These are phyloP conservation scores for Chloroclystis v-ata DNA, from an alignment of 2,888 invertebrate species.

Conservation along the genomic window DNA sequence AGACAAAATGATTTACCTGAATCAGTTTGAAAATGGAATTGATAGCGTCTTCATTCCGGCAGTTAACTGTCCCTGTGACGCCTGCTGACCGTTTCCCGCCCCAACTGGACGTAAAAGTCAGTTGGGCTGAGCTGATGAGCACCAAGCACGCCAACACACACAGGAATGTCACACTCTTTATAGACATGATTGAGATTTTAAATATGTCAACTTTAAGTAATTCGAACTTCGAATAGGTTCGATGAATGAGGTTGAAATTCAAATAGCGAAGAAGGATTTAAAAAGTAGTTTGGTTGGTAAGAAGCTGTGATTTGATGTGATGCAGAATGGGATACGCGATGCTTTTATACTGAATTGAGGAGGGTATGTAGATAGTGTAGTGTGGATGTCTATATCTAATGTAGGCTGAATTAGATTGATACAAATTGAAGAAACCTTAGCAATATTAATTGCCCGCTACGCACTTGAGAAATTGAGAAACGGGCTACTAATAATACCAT, in stretches of 20 bases:
- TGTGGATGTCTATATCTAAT: neutral
- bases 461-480: too few species aligned
- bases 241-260: neutral
- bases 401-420: neutral
- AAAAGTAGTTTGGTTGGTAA: neutral
- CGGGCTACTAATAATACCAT: too few species aligned
- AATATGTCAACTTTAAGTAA: too few species aligned
- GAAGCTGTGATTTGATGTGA: conserved; percentile 27
- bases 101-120: conserved; percentile 79
- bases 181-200: conserved; percentile 10
- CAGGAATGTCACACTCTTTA: conserved; percentile 35
- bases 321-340: conserved; percentile 8
- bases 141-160: conserved; percentile 49
- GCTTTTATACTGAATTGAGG: conserved; percentile 37
- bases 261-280: neutral
- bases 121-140: conserved; percentile 57
- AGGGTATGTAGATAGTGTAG: neutral
- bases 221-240: neutral
- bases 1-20: conserved; percentile 42
- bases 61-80: conserved; percentile 43
- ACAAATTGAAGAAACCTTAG: conserved; percentile 39
- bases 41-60: conserved; percentile 58
- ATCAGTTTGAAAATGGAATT: conserved; percentile 58
- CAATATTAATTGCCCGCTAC: neutral
- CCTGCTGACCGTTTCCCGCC: conserved; percentile 57